A percentile compares a stretch with the other conserved stretches of the same genome.
Evolutionary conservation across 2,888 invertebrate species (phyloP).

Genomic region (Epicampocera succincta): DNA sequence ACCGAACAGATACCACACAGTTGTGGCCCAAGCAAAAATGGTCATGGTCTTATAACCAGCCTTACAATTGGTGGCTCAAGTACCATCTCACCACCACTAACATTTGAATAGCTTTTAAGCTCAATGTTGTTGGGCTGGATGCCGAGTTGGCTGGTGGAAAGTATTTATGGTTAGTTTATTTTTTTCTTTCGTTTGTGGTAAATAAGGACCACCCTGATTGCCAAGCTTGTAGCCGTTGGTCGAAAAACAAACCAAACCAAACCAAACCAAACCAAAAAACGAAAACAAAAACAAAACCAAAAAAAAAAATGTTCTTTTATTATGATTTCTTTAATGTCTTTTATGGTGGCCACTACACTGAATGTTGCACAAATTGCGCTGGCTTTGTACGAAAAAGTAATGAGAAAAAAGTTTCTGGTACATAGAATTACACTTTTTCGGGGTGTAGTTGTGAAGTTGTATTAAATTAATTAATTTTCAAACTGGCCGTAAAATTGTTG

Average conservation of each 20-base stretch:
- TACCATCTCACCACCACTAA: slow-evolving; percentile 45
- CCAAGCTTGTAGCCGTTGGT: slow-evolving; percentile 67
- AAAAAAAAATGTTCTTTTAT: slow-evolving; percentile 27
- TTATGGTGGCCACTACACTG: slow-evolving; percentile 21
- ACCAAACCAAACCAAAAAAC: too few species aligned
- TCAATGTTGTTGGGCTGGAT: slow-evolving; percentile 43
- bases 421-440: too few species aligned
- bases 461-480: slow-evolving; percentile 27
- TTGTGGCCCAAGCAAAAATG: slow-evolving; percentile 38
- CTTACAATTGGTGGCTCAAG: slow-evolving; percentile 68
- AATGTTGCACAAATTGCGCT: background rate
- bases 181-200: slow-evolving; percentile 29
- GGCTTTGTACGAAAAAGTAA: background rate
- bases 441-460: slow-evolving; percentile 25
- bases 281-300: too few species aligned
- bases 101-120: slow-evolving; percentile 62
- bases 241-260: too few species aligned
- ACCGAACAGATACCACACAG: slow-evolving; percentile 49
- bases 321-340: slow-evolving; percentile 20
- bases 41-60: slow-evolving; percentile 62
- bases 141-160: slow-evolving; percentile 58
- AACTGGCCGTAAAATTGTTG: background rate
- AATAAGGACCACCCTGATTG: slow-evolving; percentile 69
- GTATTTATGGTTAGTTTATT: slow-evolving; percentile 34
- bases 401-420: background rate